These are phyloP conservation scores for Siniperca chuatsi DNA, from an alignment of 2,113 vertebrate species.

Conservation along the genomic window DNA sequence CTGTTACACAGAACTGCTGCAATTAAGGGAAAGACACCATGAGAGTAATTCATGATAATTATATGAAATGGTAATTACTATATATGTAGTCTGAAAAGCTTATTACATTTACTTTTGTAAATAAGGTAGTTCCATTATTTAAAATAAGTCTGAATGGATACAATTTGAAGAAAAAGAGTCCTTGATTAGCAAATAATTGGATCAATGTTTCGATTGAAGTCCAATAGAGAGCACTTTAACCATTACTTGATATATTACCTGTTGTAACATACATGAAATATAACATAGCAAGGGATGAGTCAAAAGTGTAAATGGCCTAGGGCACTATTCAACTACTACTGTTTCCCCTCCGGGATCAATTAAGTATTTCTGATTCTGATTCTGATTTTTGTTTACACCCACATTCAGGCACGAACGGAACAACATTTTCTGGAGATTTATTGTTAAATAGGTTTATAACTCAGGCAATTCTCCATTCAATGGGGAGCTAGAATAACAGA, in stretches of 20 bases:
- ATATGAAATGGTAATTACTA: background rate
- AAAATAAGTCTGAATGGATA: background rate
- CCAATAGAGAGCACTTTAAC: background rate
- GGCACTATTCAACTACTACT: background rate
- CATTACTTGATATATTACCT: slow-evolving; percentile 1
- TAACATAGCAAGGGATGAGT: background rate
- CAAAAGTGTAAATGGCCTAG: background rate
- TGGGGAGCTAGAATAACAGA: background rate
- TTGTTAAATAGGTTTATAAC: slow-evolving; percentile 7
- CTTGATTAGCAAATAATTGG: background rate
- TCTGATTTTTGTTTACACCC: background rate
- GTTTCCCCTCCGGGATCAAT: background rate
- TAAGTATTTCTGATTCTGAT: too few relatives aligned
- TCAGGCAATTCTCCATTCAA: background rate
- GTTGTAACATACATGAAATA: background rate
- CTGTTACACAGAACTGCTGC: background rate
- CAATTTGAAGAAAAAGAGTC: background rate
- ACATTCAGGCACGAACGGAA: background rate
- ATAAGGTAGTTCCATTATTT: background rate
- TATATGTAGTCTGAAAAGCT: background rate
- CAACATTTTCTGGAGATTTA: background rate
- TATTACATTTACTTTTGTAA: background rate
- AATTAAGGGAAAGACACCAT: background rate
- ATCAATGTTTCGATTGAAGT: background rate
- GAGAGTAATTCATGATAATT: background rate